Evolutionary conservation across 37 sponge, comb jelly and placozoan genomes (phyloP).

Genomic region (Oscarella lobularis): DNA sequence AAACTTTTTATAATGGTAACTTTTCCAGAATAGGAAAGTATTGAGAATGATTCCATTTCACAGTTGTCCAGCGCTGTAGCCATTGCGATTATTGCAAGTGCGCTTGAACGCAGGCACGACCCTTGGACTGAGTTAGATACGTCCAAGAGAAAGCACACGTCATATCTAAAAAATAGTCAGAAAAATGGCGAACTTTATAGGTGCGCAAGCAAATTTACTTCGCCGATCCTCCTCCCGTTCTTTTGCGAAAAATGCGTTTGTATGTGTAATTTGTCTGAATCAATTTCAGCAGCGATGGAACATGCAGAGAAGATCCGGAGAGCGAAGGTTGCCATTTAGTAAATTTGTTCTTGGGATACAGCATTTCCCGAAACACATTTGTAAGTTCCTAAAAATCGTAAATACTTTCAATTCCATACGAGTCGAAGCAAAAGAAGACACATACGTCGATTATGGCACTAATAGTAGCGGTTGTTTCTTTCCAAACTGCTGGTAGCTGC

Average conservation of each 20-base stretch:
- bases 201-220: background rate
- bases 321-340: background rate
- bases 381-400: background rate
- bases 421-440: too few relatives aligned
- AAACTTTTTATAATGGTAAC: background rate
- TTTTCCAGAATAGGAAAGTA: background rate
- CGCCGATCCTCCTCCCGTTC: background rate
- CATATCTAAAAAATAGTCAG: background rate
- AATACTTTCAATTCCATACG: too few relatives aligned
- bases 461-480: too few relatives aligned
- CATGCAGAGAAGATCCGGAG: background rate
- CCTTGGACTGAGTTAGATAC: background rate
- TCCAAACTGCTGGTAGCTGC: too few relatives aligned
- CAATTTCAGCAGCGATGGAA: background rate
- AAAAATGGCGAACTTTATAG: background rate
- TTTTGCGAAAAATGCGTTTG: background rate
- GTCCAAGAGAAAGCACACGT: background rate
- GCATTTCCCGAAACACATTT: background rate
- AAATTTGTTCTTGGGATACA: background rate
- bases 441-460: too few relatives aligned
- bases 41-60: background rate
- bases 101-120: background rate
- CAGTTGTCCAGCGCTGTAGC: background rate
- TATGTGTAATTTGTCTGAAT: background rate
- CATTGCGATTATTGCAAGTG: background rate